phyloP scores from a whole-genome alignment of 92 coral and sea anemone species.

The Phenganax marumi region DNA sequence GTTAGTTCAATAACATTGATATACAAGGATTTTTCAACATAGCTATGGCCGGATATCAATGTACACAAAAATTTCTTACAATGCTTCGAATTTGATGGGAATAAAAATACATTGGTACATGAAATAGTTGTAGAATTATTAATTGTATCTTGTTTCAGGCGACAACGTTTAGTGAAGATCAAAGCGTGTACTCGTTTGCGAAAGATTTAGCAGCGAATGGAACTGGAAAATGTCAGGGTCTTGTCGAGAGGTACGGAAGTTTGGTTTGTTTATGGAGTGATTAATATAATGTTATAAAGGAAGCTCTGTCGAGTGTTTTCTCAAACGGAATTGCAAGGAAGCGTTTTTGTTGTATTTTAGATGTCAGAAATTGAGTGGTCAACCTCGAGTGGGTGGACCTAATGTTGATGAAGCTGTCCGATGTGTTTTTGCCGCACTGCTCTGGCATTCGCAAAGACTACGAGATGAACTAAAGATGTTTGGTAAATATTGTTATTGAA shows the following conservation, averaged over 20 bases:
- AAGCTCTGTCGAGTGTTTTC: background rate
- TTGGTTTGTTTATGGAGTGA: no score
- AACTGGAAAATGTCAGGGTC: constrained; percentile 11
- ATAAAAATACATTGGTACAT: no score
- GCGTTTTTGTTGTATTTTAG: constrained; percentile 40
- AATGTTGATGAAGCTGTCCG: constrained; percentile 80
- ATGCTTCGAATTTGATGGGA: no score
- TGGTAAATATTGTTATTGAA: constrained; percentile 57
- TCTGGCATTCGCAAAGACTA: constrained; percentile 97
- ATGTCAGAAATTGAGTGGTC: constrained; percentile 68
- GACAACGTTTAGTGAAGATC: constrained; percentile 28
- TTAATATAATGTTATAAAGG: no score
- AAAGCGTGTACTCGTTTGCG: background rate
- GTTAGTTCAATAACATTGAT: no score
- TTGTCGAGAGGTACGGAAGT: constrained; percentile 14
- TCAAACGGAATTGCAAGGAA: background rate
- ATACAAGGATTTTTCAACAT: no score
- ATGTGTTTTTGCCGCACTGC: constrained; percentile 84
- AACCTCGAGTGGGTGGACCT: constrained; percentile 86
- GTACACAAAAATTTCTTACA: no score
- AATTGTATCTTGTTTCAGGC: background rate
- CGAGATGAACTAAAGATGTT: constrained; percentile 83
- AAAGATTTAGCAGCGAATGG: constrained; percentile 19
- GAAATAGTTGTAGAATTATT: background rate
- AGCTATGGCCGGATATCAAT: no score